phyloP scores from a whole-genome alignment of 2,888 invertebrate species.

The Antheraea yamamai region DNA sequence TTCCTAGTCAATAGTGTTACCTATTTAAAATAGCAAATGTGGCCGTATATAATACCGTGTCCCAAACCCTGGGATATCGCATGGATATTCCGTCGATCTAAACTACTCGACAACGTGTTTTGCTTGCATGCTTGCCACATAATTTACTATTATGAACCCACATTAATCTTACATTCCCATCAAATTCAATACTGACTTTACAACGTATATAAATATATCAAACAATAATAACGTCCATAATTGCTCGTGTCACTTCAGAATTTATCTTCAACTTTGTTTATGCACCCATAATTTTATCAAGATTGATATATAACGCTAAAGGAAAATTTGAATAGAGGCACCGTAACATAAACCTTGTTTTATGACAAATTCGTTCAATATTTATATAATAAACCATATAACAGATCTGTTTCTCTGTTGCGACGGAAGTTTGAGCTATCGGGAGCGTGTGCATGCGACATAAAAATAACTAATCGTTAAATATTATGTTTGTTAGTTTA shows the following conservation, averaged over 20 bases:
- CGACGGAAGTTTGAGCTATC: slow-evolving; percentile 45
- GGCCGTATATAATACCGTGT: too few relatives aligned
- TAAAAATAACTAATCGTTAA: slow-evolving; percentile 52
- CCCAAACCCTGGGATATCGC: too few relatives aligned
- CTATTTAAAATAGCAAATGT: too few relatives aligned
- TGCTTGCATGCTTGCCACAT: too few relatives aligned
- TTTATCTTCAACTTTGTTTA: slow-evolving; percentile 57
- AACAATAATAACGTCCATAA: slow-evolving; percentile 32
- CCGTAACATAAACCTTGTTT: slow-evolving; percentile 55
- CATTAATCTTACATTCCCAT: neutral
- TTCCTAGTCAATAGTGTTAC: too few relatives aligned
- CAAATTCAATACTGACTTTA: neutral
- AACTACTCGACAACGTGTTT: too few relatives aligned
- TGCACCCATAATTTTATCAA: slow-evolving; percentile 59
- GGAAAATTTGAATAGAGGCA: slow-evolving; percentile 52
- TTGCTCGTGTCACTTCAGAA: slow-evolving; percentile 54
- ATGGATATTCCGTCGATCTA: too few relatives aligned
- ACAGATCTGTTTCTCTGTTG: slow-evolving; percentile 59
- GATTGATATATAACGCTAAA: slow-evolving; percentile 55
- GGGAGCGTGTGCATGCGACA: slow-evolving; percentile 28
- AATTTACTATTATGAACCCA: too few relatives aligned
- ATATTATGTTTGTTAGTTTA: slow-evolving; percentile 37
- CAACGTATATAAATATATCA: slow-evolving; percentile 15
- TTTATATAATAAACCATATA: slow-evolving; percentile 64
- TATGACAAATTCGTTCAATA: slow-evolving; percentile 71